Percentiles rank a stretch among this genome's conserved stretches.
Conservation (phyloP, 2,888 invertebrate genomes). For the Eupithecia subfuscata region DNA sequence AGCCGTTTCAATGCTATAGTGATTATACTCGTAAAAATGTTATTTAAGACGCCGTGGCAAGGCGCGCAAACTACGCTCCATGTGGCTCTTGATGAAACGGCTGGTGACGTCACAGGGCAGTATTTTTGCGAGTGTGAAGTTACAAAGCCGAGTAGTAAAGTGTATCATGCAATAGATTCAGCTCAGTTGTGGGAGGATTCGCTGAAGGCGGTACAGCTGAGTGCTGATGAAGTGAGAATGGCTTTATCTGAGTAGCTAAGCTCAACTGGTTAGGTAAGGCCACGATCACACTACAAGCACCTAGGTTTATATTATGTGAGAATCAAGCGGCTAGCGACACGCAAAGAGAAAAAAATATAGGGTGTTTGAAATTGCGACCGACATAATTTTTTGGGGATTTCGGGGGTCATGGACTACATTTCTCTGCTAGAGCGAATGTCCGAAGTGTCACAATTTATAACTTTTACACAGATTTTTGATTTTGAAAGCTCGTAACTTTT, state of each 20-base stretch:
- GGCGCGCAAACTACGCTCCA: conserved; percentile 90
- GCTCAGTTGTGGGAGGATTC: conserved; percentile 91
- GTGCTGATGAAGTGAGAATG: conserved; percentile 12
- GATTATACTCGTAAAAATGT: conserved; percentile 70
- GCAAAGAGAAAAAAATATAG: too few relatives aligned
- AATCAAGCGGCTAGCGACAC: too few relatives aligned
- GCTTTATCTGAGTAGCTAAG: background rate
- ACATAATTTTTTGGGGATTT: too few relatives aligned
- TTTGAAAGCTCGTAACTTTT: too few relatives aligned
- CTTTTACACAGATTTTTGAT: too few relatives aligned
- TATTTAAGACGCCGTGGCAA: conserved; percentile 87
- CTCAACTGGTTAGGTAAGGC: background rate
- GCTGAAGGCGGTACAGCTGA: conserved; percentile 65
- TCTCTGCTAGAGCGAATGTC: too few relatives aligned
- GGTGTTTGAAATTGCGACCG: too few relatives aligned
- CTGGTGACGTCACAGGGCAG: conserved; percentile 86
- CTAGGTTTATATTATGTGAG: too few relatives aligned
- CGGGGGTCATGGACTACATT: too few relatives aligned
- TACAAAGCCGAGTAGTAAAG: conserved; percentile 77
- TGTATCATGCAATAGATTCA: conserved; percentile 85
- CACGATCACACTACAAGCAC: too few relatives aligned
- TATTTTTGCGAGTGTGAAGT: conserved; percentile 89
- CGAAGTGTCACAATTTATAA: too few relatives aligned
- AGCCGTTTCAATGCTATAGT: conserved; percentile 78
- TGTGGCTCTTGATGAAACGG: conserved; percentile 87